These are phyloP conservation scores for Erinaceus europaeus DNA, from an alignment of 2,113 vertebrate species.

Conservation along the genomic window DNA sequence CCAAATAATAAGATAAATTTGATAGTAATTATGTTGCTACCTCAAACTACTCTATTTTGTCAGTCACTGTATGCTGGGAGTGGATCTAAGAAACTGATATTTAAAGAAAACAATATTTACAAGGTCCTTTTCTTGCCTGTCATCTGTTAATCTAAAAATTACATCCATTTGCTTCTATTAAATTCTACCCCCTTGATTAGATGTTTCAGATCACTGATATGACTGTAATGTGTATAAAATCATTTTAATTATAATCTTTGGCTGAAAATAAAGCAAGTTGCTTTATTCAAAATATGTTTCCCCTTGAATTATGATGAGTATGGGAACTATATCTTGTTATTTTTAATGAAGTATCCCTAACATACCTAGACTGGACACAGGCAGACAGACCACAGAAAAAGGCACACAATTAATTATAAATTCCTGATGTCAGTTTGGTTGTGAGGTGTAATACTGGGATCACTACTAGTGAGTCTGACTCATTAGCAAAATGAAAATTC, in stretches of 20 bases:
- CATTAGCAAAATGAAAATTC: not conserved
- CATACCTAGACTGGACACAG: fast-evolving
- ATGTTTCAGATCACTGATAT: not conserved
- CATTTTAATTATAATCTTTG: not conserved
- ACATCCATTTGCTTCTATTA: not conserved
- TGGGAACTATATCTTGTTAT: too few relatives aligned
- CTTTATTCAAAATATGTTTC: not conserved
- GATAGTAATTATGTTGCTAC: not conserved
- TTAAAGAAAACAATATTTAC: not conserved
- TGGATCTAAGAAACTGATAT: not conserved
- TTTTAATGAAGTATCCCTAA: not conserved
- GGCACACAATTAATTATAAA: not conserved
- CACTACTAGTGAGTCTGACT: not conserved
- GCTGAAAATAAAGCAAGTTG: not conserved
- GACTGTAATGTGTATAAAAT: not conserved
- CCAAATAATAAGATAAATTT: not conserved
- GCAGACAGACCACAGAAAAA: fast-evolving
- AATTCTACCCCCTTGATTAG: not conserved
- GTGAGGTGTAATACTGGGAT: not conserved
- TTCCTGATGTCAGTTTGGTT: too few relatives aligned
- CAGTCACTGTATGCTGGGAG: too few relatives aligned
- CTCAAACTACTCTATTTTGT: not conserved
- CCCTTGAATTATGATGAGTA: not conserved
- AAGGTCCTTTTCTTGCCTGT: not conserved
- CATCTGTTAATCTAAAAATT: not conserved